These are phyloP conservation scores for Drosophila nigrodunni DNA, from an alignment of 1,140 invertebrate species.

Conservation along the genomic window DNA sequence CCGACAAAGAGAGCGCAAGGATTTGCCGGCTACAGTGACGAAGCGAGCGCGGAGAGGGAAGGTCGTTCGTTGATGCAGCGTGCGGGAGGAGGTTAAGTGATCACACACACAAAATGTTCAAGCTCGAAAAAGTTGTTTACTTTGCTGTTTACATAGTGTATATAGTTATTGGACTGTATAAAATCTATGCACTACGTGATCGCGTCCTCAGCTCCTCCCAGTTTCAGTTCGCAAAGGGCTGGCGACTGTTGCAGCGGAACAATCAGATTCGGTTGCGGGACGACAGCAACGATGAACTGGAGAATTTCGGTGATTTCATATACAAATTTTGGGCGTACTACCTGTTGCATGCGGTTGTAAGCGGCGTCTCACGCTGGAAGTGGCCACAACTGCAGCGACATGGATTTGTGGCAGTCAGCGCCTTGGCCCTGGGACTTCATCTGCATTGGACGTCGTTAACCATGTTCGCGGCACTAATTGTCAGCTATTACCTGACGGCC, in stretches of 20 bases:
- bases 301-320: conserved; percentile 74
- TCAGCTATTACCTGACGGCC: conserved; percentile 59
- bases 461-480: conserved; percentile 42
- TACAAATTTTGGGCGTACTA: conserved; percentile 66
- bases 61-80: too few species aligned
- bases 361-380: conserved; percentile 29
- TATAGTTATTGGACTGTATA: conserved; percentile 66
- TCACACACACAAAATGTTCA: background rate
- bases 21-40: too few species aligned
- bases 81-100: conserved; percentile 16
- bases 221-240: conserved; percentile 61
- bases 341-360: conserved; percentile 60
- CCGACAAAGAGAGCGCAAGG: too few species aligned
- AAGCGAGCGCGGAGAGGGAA: too few species aligned
- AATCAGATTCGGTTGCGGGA: conserved; percentile 49
- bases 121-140: conserved; percentile 67
- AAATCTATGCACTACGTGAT: conserved; percentile 66
- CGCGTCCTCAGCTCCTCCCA: conserved; percentile 45
- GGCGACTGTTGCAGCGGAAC: conserved; percentile 38
- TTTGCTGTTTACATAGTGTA: conserved; percentile 68
- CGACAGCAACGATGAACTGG: conserved; percentile 75
- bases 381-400: conserved; percentile 21
- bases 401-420: conserved; percentile 47
- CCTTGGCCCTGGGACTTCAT: conserved; percentile 42
- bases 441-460: conserved; percentile 58